Base-by-base conservation (phyloP, 2,888 invertebrate genomes). In the Leptinotarsa tumamoca region DNA sequence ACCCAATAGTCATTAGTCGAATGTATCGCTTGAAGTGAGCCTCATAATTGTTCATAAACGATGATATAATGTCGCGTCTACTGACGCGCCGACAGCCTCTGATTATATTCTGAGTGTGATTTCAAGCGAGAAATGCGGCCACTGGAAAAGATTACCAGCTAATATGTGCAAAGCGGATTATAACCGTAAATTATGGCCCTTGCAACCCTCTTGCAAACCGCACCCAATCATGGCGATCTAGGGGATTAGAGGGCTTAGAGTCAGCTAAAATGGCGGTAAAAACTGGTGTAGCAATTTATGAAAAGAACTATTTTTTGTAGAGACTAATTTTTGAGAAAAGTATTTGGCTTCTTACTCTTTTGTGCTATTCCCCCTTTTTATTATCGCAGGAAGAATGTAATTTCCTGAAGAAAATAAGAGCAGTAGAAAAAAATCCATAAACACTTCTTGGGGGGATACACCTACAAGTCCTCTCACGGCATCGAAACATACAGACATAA, bases 91-190 rank as follows among this genome's bases (percentile, higher is more conserved):
- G 61, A 23, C 52, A 49, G 52, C 52, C 21, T 33, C 58, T 21
- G 67, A 21, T 21, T 27, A 58, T 76, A 83, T 82, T 85, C 81
- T 84, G 81, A 81, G 80, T 84, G 85, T 84, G 83, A 84, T 76
- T 80, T 80, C 83, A 84, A 80, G 84, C 85, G 85, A 83, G 82
- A 84, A 85, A 83, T 79, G 80, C 83, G 82, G 81, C 83, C 83
- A 84, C 85, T 82, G 83, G 83, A 81, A 83, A 81, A 84, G 85
- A 84, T 85, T 85, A 84, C 82, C 84, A 82, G 79, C 83, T 85
- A 85, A 85, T 85, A 84, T 85, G 85, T 85, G 85, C 84, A 84
- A 63, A 85, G 85, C 84, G 83, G 85, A 85, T 85, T 85, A 85
- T 79, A 75, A 74, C 76, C 81, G 79, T 83, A 83, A 84, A 83